A percentile compares a stretch with the other conserved stretches of the same genome.
Conservation (phyloP, 2,113 vertebrate species). For the Carassius carassius region DNA sequence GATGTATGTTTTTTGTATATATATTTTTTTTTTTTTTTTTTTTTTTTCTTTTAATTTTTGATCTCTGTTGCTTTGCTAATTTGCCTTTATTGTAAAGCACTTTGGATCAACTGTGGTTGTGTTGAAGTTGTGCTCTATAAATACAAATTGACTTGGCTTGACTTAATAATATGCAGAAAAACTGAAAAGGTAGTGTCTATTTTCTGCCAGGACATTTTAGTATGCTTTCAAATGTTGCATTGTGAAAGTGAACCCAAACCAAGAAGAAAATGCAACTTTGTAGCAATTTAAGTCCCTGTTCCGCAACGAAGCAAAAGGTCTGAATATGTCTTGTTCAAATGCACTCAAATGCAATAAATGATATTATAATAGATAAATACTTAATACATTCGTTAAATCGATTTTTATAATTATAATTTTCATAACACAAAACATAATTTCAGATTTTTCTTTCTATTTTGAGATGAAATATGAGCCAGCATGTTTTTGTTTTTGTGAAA, state of each 20-base stretch:
- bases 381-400: background rate
- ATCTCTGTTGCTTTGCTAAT: no score
- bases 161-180: background rate
- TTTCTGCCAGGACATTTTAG: background rate
- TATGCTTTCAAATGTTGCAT: background rate
- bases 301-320: no score
- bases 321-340: background rate
- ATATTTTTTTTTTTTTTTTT: no score
- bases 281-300: no score
- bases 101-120: no score
- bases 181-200: background rate
- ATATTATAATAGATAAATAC: background rate
- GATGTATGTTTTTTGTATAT: no score
- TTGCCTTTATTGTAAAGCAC: no score
- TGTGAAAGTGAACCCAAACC: background rate
- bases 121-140: no score
- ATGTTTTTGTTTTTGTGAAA: background rate
- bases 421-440: background rate
- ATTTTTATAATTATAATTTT: background rate
- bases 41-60: no score
- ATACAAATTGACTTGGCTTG: no score
- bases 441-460: background rate
- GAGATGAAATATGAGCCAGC: background rate
- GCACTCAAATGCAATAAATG: background rate
- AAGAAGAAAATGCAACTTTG: no score